phyloP scores from a whole-genome alignment of 2,888 invertebrate genomes.

The Habroteleia sp. region DNA sequence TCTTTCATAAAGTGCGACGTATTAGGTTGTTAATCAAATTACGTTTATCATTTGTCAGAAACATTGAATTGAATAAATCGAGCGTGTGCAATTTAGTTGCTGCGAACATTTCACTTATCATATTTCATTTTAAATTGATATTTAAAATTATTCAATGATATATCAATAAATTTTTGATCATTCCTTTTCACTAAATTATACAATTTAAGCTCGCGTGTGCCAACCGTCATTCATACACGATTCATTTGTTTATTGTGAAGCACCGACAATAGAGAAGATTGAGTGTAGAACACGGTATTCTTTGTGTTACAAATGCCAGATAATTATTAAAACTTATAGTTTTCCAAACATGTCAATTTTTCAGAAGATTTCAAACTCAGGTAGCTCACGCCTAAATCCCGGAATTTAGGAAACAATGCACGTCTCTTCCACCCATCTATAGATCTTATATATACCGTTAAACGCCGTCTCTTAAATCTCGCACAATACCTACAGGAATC shows the following conservation, averaged over 20 bases:
- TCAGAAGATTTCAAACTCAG: conserved; percentile 32
- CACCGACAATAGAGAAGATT: conserved; percentile 23
- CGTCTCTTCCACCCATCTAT: conserved; percentile 39
- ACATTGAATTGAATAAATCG: conserved; percentile 1
- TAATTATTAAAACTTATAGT: conserved; percentile 49
- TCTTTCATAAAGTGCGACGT: conserved; percentile 1
- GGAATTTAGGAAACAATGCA: conserved; percentile 56
- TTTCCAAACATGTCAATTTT: conserved; percentile 46
- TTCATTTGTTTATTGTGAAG: conserved; percentile 12
- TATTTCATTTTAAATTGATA: conserved; percentile 32
- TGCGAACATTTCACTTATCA: conserved; percentile 24
- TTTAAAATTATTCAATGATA: conserved; percentile 14
- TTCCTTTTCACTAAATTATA: conserved; percentile 17
- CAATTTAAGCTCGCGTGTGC: conserved; percentile 9
- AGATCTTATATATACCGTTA: conserved; percentile 53
- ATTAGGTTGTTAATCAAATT: neutral
- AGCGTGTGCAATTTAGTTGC: neutral
- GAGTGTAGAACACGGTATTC: conserved; percentile 22
- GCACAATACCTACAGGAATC: conserved; percentile 41
- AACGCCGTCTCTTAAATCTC: conserved; percentile 42
- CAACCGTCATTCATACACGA: conserved; percentile 5
- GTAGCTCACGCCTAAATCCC: conserved; percentile 40
- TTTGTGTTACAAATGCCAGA: conserved; percentile 32
- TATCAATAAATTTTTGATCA: conserved; percentile 20
- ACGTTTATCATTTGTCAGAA: neutral